Evolutionary conservation across 35 echinoderm and acorn worm genomes (phyloP).

Genomic region (Apostichopus californicus): DNA sequence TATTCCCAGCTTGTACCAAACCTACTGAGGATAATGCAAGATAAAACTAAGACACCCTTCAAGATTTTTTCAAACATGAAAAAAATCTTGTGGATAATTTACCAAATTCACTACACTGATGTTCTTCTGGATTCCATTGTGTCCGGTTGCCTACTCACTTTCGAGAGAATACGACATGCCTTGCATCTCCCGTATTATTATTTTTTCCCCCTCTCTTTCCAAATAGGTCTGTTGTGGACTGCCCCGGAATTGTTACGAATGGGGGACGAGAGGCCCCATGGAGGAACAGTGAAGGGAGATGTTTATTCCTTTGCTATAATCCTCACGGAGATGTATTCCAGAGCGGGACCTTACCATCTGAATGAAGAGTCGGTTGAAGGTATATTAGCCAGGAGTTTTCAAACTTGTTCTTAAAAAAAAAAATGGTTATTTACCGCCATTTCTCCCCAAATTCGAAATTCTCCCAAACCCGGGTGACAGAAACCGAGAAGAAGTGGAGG

Average conservation of each 20-base stretch:
- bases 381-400: neutral
- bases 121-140: neutral
- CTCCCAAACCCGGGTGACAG: too few species aligned
- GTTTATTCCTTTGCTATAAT: conserved; percentile 90
- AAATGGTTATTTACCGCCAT: too few species aligned
- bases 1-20: too few species aligned
- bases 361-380: conserved; percentile 74
- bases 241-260: conserved; percentile 84
- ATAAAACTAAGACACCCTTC: too few species aligned
- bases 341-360: conserved; percentile 78
- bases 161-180: too few species aligned
- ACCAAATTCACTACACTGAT: too few species aligned
- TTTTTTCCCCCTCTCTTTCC: neutral
- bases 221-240: conserved; percentile 67
- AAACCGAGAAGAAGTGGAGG: too few species aligned
- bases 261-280: conserved; percentile 57
- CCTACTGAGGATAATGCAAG: too few species aligned
- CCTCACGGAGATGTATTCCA: conserved; percentile 86
- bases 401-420: neutral
- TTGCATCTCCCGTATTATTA: neutral
- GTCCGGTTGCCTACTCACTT: neutral
- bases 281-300: conserved; percentile 78
- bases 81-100: too few species aligned
- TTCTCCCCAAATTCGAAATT: too few species aligned
- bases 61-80: too few species aligned